Evolutionary conservation across 37 sponge, comb jelly and placozoan species (phyloP).

Genomic region (Beroe forskalii): DNA sequence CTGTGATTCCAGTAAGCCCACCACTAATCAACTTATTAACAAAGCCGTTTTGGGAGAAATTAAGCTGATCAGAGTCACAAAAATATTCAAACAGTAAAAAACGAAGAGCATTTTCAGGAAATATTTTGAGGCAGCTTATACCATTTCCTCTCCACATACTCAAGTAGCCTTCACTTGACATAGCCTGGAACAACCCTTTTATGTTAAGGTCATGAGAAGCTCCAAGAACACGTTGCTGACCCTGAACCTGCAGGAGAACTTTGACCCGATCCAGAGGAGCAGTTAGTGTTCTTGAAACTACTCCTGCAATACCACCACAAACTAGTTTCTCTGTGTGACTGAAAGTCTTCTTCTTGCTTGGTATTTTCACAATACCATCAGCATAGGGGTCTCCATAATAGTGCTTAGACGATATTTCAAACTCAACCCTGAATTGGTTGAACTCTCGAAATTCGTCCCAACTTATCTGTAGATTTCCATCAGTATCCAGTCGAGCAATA

Average conservation of each 20-base stretch:
- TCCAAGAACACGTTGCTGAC: slow-evolving; percentile 64
- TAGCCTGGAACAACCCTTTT: slow-evolving; percentile 73
- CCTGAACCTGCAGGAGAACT: slow-evolving; percentile 84
- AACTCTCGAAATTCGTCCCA: slow-evolving; percentile 96
- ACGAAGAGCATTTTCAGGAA: slow-evolving; percentile 91
- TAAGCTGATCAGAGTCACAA: slow-evolving; percentile 13
- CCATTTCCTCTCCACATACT: slow-evolving; percentile 99
- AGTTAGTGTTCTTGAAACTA: slow-evolving; percentile 87
- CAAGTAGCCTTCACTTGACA: slow-evolving; percentile 87
- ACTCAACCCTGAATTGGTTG: slow-evolving; percentile 25
- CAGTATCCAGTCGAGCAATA: slow-evolving; percentile 76
- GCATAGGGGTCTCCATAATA: slow-evolving; percentile 50
- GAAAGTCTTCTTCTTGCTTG: slow-evolving; percentile 68
- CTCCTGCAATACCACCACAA: slow-evolving; percentile 80
- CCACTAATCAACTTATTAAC: slow-evolving; percentile 56
- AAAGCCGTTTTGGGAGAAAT: background rate
- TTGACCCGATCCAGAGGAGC: slow-evolving; percentile 96
- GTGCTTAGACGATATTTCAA: background rate
- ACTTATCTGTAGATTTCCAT: slow-evolving; percentile 79
- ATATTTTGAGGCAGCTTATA: slow-evolving; percentile 93
- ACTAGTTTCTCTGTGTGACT: slow-evolving; percentile 75
- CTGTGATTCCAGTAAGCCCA: slow-evolving; percentile 31
- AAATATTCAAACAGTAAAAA: slow-evolving; percentile 70
- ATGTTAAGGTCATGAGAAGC: slow-evolving; percentile 67
- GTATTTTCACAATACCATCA: background rate